Percentiles rank a stretch among this genome's conserved stretches.
Evolutionary conservation across 2,113 vertebrate species (phyloP).

Genomic region (Heteronetta atricapilla): DNA sequence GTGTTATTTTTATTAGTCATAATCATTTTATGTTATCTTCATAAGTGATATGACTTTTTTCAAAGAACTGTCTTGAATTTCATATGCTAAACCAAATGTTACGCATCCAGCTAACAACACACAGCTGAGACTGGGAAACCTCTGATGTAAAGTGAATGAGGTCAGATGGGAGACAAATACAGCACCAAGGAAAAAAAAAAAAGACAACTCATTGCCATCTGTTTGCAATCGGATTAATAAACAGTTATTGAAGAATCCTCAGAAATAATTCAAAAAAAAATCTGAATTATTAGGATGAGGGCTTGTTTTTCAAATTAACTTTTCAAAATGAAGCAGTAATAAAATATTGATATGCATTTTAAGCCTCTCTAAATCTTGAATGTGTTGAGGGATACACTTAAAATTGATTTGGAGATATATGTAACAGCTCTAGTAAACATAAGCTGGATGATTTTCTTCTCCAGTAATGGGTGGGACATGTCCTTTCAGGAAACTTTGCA

Average conservation of each 20-base stretch:
- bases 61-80: background rate
- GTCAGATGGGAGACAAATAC: background rate
- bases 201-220: background rate
- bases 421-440: background rate
- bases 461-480: background rate
- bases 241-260: background rate
- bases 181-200: background rate
- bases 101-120: background rate
- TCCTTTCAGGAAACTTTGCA: background rate
- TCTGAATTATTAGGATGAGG: background rate
- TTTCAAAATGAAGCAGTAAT: conserved; percentile 11
- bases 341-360: background rate
- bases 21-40: background rate
- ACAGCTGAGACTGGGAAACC: background rate
- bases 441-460: background rate
- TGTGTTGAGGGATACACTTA: background rate
- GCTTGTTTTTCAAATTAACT: conserved; percentile 38
- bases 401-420: background rate
- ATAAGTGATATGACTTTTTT: accelerated
- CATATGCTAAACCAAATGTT: background rate
- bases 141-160: background rate
- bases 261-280: background rate
- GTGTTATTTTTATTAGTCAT: background rate
- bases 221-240: conserved; percentile 7
- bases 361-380: background rate